Evolutionary conservation across 2,797 vertebrate genomes (phyloP).

Genomic region (Amphiprion clarkii): DNA sequence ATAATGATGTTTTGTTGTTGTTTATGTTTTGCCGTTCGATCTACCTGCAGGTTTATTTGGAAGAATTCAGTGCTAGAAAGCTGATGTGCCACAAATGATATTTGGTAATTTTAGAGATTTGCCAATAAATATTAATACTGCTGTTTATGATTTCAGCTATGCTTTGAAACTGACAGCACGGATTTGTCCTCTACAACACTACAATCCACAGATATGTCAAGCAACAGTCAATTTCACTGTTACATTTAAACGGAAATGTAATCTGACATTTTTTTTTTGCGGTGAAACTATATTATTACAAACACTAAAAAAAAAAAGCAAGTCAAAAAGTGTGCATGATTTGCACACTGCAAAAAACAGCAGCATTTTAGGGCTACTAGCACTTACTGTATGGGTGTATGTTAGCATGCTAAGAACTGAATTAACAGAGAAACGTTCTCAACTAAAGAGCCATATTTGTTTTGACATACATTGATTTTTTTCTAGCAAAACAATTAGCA

Average conservation of each 20-base stretch:
- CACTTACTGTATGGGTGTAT: neutral
- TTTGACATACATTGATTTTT: neutral
- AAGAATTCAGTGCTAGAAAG: neutral
- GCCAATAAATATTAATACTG: too few relatives aligned
- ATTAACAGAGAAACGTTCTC: neutral
- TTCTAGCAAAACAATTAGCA: neutral
- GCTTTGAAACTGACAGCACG: neutral
- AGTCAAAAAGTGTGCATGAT: neutral
- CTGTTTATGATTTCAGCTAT: too few relatives aligned
- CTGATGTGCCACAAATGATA: too few relatives aligned
- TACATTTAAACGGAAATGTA: neutral
- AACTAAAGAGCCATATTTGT: neutral
- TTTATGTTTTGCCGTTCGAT: too few relatives aligned
- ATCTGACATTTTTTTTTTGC: neutral
- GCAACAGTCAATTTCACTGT: neutral
- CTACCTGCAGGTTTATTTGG: too few relatives aligned
- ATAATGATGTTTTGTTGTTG: too few relatives aligned
- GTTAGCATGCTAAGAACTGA: neutral
- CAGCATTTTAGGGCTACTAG: neutral
- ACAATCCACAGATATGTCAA: neutral
- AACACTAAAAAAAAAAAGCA: too few relatives aligned
- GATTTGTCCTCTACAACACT: neutral
- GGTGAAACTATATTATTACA: too few relatives aligned
- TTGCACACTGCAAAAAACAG: neutral
- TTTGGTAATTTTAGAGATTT: too few relatives aligned